Base-by-base conservation (phyloP, 1,140 invertebrate genomes). In the Callitettix versicolor region DNA sequence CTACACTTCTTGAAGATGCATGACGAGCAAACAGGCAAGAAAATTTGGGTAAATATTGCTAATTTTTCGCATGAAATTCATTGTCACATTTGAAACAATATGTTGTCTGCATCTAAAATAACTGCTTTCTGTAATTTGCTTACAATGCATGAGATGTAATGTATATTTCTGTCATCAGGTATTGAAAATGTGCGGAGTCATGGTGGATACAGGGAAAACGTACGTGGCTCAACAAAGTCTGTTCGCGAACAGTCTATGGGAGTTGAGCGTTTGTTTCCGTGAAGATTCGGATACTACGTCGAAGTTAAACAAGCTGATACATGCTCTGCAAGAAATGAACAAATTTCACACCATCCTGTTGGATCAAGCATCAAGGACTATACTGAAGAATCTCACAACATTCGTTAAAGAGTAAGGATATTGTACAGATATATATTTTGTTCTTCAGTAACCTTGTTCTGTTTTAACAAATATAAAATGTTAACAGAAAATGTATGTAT, bases 341-440 rank as follows among this genome's bases (percentile, higher is more conserved):
- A 94, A 94, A 67, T 95, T 91, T 68, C 89, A 93, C 62, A 84
- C 83, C 6, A 94, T 88, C 58, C 72, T 95, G 21, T 71, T 95
- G 61, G 92, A 95, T 69, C 91, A 95, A 73, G 88, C 89, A 9
- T 88, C 88, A 38, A 77, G 90, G 64, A 91, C 89, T 53, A 80
- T 96, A 49, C 74, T 89, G 15, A 92, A 90, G 71, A 93, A 92
- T 77, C 76, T 95, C 57, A 85, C 78, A 54, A 79, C 82, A 58
- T 95, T 95, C 69, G 79, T 95, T 20, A 92, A 88, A 79, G 82
- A 81, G 86, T 88, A 76, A 78, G 78, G n/a, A n/a, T n/a, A n/a
- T n/a, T n/a, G n/a, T n/a, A n/a, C n/a, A n/a, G n/a, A n/a, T n/a
- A n/a, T n/a, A n/a, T n/a, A n/a, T n/a, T n/a, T n/a, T n/a, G n/a